A percentile compares a stretch with the other conserved stretches of the same genome.
Conservation (phyloP, 2,797 vertebrate genomes). For the Eulemur rubriventer region DNA sequence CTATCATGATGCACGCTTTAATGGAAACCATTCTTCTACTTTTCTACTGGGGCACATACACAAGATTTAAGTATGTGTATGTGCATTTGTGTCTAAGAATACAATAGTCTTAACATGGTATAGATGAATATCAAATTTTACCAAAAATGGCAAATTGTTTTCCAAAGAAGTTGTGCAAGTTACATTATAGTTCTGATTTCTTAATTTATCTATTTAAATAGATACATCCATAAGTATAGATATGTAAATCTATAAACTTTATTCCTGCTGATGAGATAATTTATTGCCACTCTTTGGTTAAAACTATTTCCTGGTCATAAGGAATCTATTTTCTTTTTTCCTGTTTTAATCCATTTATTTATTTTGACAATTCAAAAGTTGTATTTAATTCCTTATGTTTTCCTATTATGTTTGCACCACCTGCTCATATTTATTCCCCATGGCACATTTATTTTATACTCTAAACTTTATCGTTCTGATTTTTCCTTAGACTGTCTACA, state of each 20-base stretch:
- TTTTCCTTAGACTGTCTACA: neutral
- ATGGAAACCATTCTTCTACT: too few relatives aligned
- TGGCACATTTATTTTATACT: neutral
- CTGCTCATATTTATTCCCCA: neutral
- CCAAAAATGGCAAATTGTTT: too few relatives aligned
- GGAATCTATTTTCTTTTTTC: neutral
- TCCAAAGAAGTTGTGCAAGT: too few relatives aligned
- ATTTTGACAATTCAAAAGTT: neutral
- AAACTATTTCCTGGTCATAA: neutral
- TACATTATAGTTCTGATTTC: neutral
- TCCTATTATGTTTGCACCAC: neutral
- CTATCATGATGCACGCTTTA: too few relatives aligned
- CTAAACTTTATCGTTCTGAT: neutral
- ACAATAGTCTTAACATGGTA: too few relatives aligned
- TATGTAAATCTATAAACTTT: neutral
- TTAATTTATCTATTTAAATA: neutral
- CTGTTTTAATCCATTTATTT: neutral
- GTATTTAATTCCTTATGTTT: neutral
- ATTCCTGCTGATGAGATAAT: neutral
- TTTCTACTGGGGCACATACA: too few relatives aligned
- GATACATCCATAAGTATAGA: neutral
- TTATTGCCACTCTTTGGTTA: neutral
- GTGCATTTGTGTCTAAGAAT: too few relatives aligned
- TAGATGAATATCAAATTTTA: too few relatives aligned
- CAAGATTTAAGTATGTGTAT: too few relatives aligned